Percentiles rank a stretch among this genome's conserved stretches.
Conservation (phyloP, 2,113 vertebrate species). For the Microtus ochrogaster region DNA sequence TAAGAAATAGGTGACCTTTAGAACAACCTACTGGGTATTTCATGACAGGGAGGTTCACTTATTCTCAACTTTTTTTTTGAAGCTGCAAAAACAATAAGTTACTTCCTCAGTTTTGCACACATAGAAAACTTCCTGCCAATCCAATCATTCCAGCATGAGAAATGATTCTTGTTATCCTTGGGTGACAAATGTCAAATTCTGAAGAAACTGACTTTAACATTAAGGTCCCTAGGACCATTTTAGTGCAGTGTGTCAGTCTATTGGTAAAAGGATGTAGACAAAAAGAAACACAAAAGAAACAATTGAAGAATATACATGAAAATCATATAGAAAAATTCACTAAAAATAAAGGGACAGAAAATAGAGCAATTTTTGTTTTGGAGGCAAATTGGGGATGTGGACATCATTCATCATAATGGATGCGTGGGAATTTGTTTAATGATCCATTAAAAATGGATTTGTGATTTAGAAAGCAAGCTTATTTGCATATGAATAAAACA, state of each 20-base stretch:
- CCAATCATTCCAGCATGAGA: constrained; percentile 43
- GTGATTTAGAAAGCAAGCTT: constrained; percentile 20
- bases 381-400: not conserved
- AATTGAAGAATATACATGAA: not conserved
- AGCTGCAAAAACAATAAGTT: constrained; percentile 41
- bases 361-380: not conserved
- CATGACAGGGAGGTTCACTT: not conserved
- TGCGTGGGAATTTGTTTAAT: constrained; percentile 11
- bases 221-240: constrained; percentile 34
- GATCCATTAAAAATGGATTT: constrained; percentile 38
- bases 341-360: not conserved
- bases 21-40: constrained; percentile 1
- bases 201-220: constrained; percentile 31
- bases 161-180: constrained; percentile 49
- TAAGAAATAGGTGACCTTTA: constrained; percentile 55
- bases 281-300: constrained; percentile 6
- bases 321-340: not conserved
- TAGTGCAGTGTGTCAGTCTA: not conserved
- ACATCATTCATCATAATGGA: constrained; percentile 23
- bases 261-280: not conserved
- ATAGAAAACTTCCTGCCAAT: constrained; percentile 53
- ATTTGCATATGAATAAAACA: constrained; percentile 43
- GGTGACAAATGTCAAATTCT: constrained; percentile 52
- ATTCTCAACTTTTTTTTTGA: constrained; percentile 42
- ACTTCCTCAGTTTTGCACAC: constrained; percentile 49